Percentiles rank a stretch among this genome's conserved stretches.
Evolutionary conservation across 92 coral and sea anemone species (phyloP).

Genomic region (Ricordea florida): DNA sequence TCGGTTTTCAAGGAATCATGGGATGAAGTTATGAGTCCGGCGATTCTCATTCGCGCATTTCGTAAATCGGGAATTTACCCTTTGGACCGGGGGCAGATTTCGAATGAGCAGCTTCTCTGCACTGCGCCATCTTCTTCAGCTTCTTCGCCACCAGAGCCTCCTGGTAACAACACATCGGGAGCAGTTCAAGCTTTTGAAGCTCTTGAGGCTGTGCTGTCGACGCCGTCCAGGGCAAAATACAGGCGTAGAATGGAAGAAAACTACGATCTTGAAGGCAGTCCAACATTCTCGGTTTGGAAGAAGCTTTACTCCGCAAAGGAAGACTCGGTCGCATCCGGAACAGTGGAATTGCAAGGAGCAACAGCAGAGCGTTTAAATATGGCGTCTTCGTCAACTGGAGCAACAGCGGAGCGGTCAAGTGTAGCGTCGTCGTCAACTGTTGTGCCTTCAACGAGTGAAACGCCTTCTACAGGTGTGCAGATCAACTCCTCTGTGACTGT

Average conservation of each 20-base stretch:
- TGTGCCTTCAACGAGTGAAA: too few relatives aligned
- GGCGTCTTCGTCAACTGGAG: too few relatives aligned
- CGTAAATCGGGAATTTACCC: slow-evolving; percentile 20
- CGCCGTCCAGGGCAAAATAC: slow-evolving; percentile 13
- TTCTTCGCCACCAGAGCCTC: too few relatives aligned
- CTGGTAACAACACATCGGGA: too few relatives aligned
- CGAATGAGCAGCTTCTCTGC: too few relatives aligned
- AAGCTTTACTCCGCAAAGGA: neutral
- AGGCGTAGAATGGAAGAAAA: slow-evolving; percentile 23
- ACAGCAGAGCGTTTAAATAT: too few relatives aligned
- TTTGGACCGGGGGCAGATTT: neutral
- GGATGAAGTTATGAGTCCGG: slow-evolving; percentile 56
- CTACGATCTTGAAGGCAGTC: slow-evolving; percentile 1
- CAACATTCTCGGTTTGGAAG: neutral
- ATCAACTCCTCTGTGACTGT: neutral
- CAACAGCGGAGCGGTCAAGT: neutral
- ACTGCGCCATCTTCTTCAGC: too few relatives aligned
- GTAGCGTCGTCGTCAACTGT: too few relatives aligned
- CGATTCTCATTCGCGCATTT: slow-evolving; percentile 10
- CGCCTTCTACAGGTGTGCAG: too few relatives aligned
- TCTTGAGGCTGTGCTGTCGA: neutral
- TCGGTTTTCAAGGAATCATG: slow-evolving; percentile 51
- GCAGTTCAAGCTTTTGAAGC: slow-evolving; percentile 5
- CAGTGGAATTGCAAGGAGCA: too few relatives aligned
- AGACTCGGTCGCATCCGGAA: too few relatives aligned